Percentiles rank a stretch among this genome's conserved stretches.
These are phyloP conservation scores for Deilephila elpenor DNA, from an alignment of 2,888 invertebrate genomes.

Conservation along the genomic window DNA sequence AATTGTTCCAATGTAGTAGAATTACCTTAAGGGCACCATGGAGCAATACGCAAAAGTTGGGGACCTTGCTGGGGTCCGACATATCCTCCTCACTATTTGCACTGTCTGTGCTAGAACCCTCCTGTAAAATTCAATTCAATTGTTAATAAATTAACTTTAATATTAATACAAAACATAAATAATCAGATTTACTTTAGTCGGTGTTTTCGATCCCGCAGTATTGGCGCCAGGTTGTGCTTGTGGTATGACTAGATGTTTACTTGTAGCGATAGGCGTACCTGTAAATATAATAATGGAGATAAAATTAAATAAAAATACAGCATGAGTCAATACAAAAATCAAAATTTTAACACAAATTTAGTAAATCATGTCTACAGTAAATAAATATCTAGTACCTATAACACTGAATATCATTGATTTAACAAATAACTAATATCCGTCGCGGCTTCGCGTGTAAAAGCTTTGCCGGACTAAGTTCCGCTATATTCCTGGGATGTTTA, in stretches of 20 bases:
- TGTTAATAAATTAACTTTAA: too few relatives aligned
- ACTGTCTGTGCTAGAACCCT: slow-evolving; percentile 69
- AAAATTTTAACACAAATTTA: too few relatives aligned
- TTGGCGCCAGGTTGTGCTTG: slow-evolving; percentile 78
- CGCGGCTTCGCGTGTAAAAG: too few relatives aligned
- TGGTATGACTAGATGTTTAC: slow-evolving; percentile 95
- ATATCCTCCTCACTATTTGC: slow-evolving; percentile 78
- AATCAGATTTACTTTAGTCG: slow-evolving; percentile 63
- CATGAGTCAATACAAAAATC: neutral
- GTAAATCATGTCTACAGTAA: too few relatives aligned
- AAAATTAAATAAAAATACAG: neutral
- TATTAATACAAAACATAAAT: neutral
- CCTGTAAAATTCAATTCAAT: slow-evolving; percentile 51
- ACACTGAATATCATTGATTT: neutral
- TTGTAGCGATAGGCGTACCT: slow-evolving; percentile 95
- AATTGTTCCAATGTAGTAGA: too few relatives aligned
- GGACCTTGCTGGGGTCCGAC: slow-evolving; percentile 90
- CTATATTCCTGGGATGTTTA: too few relatives aligned
- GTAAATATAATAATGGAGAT: slow-evolving; percentile 31
- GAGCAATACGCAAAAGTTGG: slow-evolving; percentile 96
- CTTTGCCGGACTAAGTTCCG: too few relatives aligned
- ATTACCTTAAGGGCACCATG: slow-evolving; percentile 94
- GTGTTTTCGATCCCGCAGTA: slow-evolving; percentile 70
- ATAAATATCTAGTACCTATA: neutral
- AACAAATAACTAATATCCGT: too few relatives aligned